Percentiles rank a stretch among this genome's conserved stretches.
phyloP scores from a whole-genome alignment of 1,140 invertebrate species.

The Drosophila orena region DNA sequence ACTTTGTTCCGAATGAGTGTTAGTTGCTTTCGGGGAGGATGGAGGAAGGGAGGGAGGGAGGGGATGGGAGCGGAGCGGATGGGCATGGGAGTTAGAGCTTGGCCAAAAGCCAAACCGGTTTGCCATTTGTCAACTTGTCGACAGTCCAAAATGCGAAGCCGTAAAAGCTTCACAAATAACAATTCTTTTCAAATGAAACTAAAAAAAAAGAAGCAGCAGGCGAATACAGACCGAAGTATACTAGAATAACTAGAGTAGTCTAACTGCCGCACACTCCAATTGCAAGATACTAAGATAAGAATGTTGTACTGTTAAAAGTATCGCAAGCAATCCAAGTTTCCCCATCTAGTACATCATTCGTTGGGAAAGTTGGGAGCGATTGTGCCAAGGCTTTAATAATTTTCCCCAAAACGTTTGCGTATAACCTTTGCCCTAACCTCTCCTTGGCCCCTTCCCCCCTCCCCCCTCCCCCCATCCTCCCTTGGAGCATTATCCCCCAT shows the following conservation, averaged over 20 bases:
- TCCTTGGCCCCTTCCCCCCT: conserved; percentile 12
- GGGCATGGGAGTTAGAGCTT: conserved; percentile 32
- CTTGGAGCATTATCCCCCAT: neutral
- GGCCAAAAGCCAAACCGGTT: conserved; percentile 73
- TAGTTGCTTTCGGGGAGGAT: conserved; percentile 3
- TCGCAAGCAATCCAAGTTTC: too few species aligned
- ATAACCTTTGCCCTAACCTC: conserved; percentile 47
- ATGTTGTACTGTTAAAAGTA: too few species aligned
- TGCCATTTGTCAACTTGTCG: conserved; percentile 76
- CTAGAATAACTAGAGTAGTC: neutral
- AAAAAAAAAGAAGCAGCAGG: conserved; percentile 11
- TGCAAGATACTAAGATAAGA: too few species aligned
- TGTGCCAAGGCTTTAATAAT: neutral
- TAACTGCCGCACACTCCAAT: too few species aligned
- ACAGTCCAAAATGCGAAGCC: conserved; percentile 54
- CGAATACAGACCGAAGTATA: conserved; percentile 5
- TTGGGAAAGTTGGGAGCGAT: neutral
- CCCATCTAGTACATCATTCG: too few species aligned
- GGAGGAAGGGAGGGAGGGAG: too few species aligned
- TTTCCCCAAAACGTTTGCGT: conserved; percentile 28
- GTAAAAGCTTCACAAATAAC: conserved; percentile 72
- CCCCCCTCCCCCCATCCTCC: neutral
- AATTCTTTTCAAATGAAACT: conserved; percentile 32
- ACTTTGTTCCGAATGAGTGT: conserved; percentile 25
- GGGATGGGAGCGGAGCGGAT: neutral